Base-by-base conservation (phyloP, 2,113 vertebrate genomes). In the Cebus imitator region DNA sequence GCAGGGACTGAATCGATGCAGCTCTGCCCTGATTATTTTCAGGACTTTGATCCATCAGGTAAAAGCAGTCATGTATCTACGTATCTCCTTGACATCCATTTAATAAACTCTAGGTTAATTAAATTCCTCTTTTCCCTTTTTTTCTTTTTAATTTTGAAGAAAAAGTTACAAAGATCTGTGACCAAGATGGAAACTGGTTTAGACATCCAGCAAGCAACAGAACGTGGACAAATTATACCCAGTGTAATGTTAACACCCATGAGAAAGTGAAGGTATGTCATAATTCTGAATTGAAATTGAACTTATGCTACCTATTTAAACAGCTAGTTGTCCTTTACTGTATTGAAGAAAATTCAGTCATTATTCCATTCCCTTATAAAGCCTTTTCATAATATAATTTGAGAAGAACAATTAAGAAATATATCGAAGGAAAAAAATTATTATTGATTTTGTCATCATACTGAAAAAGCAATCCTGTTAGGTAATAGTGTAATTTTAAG, bases 41-140 rank as follows among this genome's bases (percentile, higher is more conserved):
- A 99, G 90, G 99, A 99, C 97, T 99, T 99, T 95, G 99, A 99
- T 97, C 99, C 99, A 8, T 99, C 99, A 98, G 99, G 99, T 99
- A 97, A 79, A 78, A 57, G 37, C 82, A 43, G 12, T 64, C 45
- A 21, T 68, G 30, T 52, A 57, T 6, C 25, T 30, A 7, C 6
- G 20, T n/a, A 27, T 76, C 1, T 76, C 27, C 16, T 32, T 81
- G 32, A 37, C 20, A 50, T 61, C 64, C 40, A 30, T 40, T 48
- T 66, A 78, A n/a, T 48, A 90, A 64, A 6, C 0, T 0, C 8
- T 12, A 17, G 0, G 2, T 58, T 75, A 37, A 45, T 48, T 27
- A 79, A 57, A 50, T 20, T 75, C 81, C 32, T 66, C 7, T 45
- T 92, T 94, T 78, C 45, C 25, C 12, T 81, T 90, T 37, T 81